These are phyloP conservation scores for Escarpia spicata DNA, from an alignment of 2,888 invertebrate species.

Conservation along the genomic window DNA sequence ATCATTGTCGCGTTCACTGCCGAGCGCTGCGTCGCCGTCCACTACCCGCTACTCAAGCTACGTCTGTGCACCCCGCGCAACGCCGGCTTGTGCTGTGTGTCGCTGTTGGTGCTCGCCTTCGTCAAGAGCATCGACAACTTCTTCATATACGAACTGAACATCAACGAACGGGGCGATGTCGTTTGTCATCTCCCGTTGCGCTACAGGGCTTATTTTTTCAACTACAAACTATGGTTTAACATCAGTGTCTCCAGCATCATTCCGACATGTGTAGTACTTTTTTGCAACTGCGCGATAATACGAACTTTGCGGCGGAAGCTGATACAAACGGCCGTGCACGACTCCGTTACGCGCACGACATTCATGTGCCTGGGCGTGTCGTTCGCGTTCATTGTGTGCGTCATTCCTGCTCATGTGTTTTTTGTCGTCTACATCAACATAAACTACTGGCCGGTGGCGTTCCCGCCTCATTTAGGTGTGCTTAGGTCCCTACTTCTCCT, in stretches of 20 bases:
- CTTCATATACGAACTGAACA: neutral
- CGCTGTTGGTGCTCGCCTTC: neutral
- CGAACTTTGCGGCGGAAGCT: neutral
- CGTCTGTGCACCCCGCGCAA: no score
- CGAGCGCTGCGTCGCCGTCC: no score
- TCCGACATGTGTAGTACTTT: neutral
- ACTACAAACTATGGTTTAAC: neutral
- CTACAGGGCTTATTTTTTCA: neutral
- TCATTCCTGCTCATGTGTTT: neutral
- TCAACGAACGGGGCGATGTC: neutral
- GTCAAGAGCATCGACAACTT: neutral
- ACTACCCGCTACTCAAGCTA: no score
- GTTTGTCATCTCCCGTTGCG: neutral
- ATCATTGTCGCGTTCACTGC: neutral
- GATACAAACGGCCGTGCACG: neutral
- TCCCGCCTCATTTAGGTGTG: neutral
- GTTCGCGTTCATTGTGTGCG: neutral
- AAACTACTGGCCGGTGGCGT: neutral
- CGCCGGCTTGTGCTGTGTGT: neutral
- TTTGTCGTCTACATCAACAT: neutral
- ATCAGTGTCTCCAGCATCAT: neutral
- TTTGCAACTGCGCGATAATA: neutral
- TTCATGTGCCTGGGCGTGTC: neutral
- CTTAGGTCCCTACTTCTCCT: neutral
- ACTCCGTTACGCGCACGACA: neutral